Base-by-base conservation (phyloP, 1,140 invertebrate species). In the Helicoverpa armigera region DNA sequence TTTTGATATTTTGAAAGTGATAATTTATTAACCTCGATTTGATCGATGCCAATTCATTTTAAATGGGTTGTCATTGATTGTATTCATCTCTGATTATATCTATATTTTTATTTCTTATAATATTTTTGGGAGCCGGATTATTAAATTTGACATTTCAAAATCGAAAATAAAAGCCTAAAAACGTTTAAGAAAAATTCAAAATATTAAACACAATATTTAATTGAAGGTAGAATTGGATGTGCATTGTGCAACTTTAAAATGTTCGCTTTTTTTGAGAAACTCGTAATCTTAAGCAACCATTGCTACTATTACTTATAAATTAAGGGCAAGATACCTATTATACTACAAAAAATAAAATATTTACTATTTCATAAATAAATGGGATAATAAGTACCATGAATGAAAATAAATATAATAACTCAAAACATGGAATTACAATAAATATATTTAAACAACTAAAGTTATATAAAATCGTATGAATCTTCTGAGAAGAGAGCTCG, bases 401-500 rank as follows among this genome's bases (percentile, higher is more conserved):
- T 4, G 2, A n/a, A 53, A 65, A 78, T n/a, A 78, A 67, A 43
- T 69, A 70, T 31, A 51, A 67, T 18, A 67, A 78, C 35, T 67
- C 29, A 78, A 78, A 56, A 54, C 13, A 50, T 78, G 76, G 61
- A 78, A 69, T 78, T 69, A 78, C 76, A 76, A 16, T 50, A 13
- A 51, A 76, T 73, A 73, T 73, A 73, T 82, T 83, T 81, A 73
- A 78, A 58, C 16, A 82, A 84, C 73, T 83, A 84, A 83, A 84
- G 82, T 90, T 91, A 94, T 87, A 92, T 80, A 88, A 88, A 90
- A 80, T 91, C 87, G 86, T 90, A 91, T 43, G 89, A 90, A 65
- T 93, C 91, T 75, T 85, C 85, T 35, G 83, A 87, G 79, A 79
- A 76, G 14, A 86, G 82, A 65, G 82, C 72, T 86, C 81, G 82